A percentile compares a stretch with the other conserved stretches of the same genome.
These are phyloP conservation scores for Syndactyla subalaris DNA, from an alignment of 2,797 vertebrate species.

Conservation along the genomic window DNA sequence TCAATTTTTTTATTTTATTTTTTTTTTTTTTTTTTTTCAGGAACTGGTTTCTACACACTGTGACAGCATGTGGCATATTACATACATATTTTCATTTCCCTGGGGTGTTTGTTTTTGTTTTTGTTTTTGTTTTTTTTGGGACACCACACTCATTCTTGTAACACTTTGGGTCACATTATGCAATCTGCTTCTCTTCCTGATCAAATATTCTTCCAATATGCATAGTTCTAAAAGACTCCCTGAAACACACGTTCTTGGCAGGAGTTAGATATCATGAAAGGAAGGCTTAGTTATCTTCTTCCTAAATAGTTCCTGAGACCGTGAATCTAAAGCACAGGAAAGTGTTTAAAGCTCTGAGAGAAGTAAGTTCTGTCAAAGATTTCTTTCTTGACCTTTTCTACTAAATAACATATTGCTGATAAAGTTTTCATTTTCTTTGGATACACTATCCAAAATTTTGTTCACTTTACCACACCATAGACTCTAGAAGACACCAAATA, in stretches of 20 bases:
- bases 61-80: neutral
- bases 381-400: neutral
- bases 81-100: neutral
- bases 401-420: neutral
- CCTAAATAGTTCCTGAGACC: neutral
- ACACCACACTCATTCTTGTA: neutral
- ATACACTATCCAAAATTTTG: neutral
- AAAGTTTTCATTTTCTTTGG: neutral
- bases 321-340: neutral
- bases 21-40: rapidly evolving
- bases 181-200: neutral
- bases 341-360: neutral
- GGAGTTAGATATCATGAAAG: neutral
- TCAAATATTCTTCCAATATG: neutral
- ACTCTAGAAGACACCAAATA: neutral
- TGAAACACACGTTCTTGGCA: neutral
- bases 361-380: neutral
- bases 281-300: neutral
- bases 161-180: neutral
- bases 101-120: neutral
- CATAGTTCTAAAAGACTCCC: neutral
- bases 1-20: neutral
- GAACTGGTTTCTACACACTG: neutral
- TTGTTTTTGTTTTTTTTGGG: neutral
- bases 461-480: neutral